Evolutionary conservation across 35 echinoderm and acorn worm genomes (phyloP).

Genomic region (Diadema setosum): DNA sequence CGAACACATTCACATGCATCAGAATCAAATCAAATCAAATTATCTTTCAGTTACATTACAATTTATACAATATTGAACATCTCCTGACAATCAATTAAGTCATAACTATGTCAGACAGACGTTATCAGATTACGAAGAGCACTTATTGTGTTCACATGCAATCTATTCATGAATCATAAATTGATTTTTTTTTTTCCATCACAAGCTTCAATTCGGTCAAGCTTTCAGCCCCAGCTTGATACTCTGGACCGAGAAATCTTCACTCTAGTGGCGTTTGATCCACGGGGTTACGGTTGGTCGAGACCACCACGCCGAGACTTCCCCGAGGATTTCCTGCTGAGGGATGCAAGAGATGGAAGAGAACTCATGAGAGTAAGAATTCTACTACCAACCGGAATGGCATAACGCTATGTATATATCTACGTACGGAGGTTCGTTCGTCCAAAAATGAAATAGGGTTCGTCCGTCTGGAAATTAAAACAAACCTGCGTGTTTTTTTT

Average conservation of each 20-base stretch:
- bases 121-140: not conserved
- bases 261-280: slow-evolving; percentile 57
- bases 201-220: slow-evolving; percentile 35
- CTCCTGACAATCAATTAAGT: not conserved
- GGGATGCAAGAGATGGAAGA: slow-evolving; percentile 71
- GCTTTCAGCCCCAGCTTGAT: slow-evolving; percentile 60
- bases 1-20: no score
- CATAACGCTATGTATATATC: no score
- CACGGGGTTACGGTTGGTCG: slow-evolving; percentile 70
- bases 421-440: no score
- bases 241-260: slow-evolving; percentile 52
- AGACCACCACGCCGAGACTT: slow-evolving; percentile 76
- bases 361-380: slow-evolving; percentile 72
- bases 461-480: no score
- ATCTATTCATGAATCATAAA: not conserved
- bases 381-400: no score
- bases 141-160: not conserved
- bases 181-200: not conserved
- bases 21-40: no score
- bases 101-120: no score
- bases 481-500: no score
- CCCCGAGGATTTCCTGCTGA: slow-evolving; percentile 56
- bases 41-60: no score
- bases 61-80: no score
- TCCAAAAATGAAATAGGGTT: no score